A percentile compares a stretch with the other conserved stretches of the same genome.
Conservation (phyloP, 64 coral and sea anemone genomes). For the Dendrophyllia cribrosa region DNA sequence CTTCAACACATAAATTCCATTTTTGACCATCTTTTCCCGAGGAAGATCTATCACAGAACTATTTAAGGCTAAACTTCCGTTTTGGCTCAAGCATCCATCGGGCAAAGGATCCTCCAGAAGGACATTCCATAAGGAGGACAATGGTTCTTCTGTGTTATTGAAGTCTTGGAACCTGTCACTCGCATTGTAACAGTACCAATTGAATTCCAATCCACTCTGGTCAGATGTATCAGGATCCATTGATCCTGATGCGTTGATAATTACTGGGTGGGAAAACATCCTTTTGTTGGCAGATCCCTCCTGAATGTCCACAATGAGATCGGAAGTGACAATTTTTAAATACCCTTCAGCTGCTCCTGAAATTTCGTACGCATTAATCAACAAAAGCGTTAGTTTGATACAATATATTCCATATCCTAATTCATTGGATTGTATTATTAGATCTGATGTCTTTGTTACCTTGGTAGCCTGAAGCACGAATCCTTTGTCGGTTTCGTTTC, state of each 20-base stretch:
- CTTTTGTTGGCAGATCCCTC: constrained; percentile 75
- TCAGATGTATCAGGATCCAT: constrained; percentile 55
- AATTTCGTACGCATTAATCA: constrained; percentile 50
- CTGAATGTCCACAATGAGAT: constrained; percentile 49
- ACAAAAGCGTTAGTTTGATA: constrained; percentile 39
- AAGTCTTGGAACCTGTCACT: not conserved
- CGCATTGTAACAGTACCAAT: constrained; percentile 56
- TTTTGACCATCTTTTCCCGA: not conserved
- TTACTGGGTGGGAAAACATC: constrained; percentile 28
- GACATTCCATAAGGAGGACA: not conserved
- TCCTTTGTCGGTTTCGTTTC: constrained; percentile 20
- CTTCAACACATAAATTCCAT: constrained; percentile 6
- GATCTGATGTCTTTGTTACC: constrained; percentile 33
- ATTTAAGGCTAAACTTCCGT: not conserved
- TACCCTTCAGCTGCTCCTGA: constrained; percentile 57
- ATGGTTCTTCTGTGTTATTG: not conserved
- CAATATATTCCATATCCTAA: constrained; percentile 63
- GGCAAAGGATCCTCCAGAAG: not conserved
- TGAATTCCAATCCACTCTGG: constrained; percentile 30
- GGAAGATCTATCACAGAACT: constrained; percentile 4
- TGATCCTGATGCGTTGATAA: constrained; percentile 72
- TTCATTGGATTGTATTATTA: constrained; percentile 30
- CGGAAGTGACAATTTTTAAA: constrained; percentile 53
- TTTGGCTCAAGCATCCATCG: not conserved
- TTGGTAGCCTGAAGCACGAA: not conserved